Base-by-base conservation (phyloP, 1,140 invertebrate genomes). In the Ceratosolen solmsi region DNA sequence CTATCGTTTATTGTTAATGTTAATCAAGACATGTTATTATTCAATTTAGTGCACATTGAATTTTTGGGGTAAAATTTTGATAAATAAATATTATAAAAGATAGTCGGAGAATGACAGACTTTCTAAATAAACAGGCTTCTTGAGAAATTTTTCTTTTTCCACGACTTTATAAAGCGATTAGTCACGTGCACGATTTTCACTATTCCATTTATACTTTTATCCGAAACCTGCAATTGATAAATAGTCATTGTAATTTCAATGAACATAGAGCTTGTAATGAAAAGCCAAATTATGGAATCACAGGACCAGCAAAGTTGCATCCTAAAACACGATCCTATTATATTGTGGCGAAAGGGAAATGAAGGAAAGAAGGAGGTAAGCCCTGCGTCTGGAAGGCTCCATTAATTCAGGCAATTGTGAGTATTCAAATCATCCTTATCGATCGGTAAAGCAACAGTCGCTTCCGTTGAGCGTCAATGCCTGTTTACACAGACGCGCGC, bases 361-460 rank as follows among this genome's bases (percentile, higher is more conserved):
- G 11, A 60, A 54, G 2, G 2, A 60, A 60, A 60, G n/a, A 36
- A 25, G 30, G 36, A 65, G 51, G 9, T 11, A 33, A 65, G 17
- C 2, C 30, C 30, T 65, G 11, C 15, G 15, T 4, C 20, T 36
- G 17, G 13, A 33, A 8, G 30, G 8, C 1, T 9, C 13, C 60
- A 36, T 65, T 30, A 65, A 65, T 65, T 65, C 15, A 36, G 60
- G 9, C 30, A 65, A 65, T 36, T 65, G 60, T 36, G 8, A 27
- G 60, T 36, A 36, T 65, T 65, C 27, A 65, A 65, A 65, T 65
- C 60, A 9, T 1, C 30, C 60, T 65, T 65, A 65, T 65, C 60
- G 60, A 30, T 65, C 60, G 60, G 60, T 65, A 65, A 65, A 65
- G 30, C 30, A 65, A 36, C 60, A 65, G 60, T 65, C 60, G 60